Base-by-base conservation (phyloP, 2,113 vertebrate genomes). In the Cephalopholis sonnerati region DNA sequence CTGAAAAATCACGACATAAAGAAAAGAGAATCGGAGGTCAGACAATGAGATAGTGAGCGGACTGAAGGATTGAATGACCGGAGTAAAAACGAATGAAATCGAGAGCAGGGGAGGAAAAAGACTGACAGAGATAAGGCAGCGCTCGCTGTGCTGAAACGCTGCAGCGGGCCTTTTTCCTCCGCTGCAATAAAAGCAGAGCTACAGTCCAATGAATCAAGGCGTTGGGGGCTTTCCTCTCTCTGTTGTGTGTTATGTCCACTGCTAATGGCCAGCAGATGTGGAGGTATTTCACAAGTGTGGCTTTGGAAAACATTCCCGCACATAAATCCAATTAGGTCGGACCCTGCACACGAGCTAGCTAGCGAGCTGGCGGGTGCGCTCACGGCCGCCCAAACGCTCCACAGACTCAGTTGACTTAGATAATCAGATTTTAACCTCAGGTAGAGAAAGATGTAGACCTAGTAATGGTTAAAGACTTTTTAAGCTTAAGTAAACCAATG, bases 211-310 rank as follows among this genome's bases (percentile, higher is more conserved):
- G 92, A 94, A 95, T 95, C 94, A 93, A 91, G 88, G 91, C 86
- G 74, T 93, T 76, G 87, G 93, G 93, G 94, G 91, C 93, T 95
- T 93, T 94, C 87, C 93, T 91, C 91, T 93, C 91, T 93, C 87
- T 92, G 90, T 92, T 93, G 93, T 94, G 92, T 92, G 92, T 92
- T 92, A 88, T 91, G 90, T 94, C 92, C 91, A 93, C 92, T 88
- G 77, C 88, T 95, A 95, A 96, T 94, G 89, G 93, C 82, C 91
- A 95, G 91, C 95, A 96, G 94, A 96, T 96, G 95, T 94, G 80
- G 82, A 88, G 91, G 89, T 93, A 91, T 95, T 96, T 96, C 94
- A 96, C 93, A 94, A 95, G 93, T 95, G 91, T 87, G 92, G 89
- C 92, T 93, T 95, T 94, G 92, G 85, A 95, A 94, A 95, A 94